These are phyloP conservation scores for Eumerus sabulonum DNA, from an alignment of 2,888 invertebrate species.

Conservation along the genomic window DNA sequence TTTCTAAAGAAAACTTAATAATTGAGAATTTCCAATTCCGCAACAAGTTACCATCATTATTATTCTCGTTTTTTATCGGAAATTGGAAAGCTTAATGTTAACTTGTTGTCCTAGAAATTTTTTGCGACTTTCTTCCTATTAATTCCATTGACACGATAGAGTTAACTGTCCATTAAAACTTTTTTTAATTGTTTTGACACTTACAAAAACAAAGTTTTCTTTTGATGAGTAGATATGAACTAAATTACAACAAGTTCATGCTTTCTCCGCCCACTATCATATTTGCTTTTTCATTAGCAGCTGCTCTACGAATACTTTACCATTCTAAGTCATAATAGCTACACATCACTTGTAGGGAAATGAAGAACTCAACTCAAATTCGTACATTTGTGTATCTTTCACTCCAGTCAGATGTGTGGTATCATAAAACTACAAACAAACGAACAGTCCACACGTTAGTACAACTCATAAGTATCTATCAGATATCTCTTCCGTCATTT, in stretches of 20 bases:
- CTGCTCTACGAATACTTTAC: neutral
- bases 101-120: too few species aligned
- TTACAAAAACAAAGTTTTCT: neutral
- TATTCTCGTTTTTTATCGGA: too few species aligned
- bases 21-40: too few species aligned
- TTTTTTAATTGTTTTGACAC: too few species aligned
- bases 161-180: constrained; percentile 1
- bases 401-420: too few species aligned
- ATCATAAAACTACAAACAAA: too few species aligned
- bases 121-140: too few species aligned
- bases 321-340: constrained; percentile 4
- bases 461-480: constrained; percentile 20
- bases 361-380: neutral
- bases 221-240: neutral
- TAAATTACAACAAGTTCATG: constrained; percentile 9
- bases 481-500: constrained; percentile 38
- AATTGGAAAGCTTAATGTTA: too few species aligned
- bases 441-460: neutral
- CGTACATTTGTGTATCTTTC: too few species aligned
- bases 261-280: constrained; percentile 56
- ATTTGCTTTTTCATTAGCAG: too few species aligned
- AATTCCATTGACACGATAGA: neutral
- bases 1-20: too few species aligned
- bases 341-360: constrained; percentile 14
- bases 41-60: too few species aligned